phyloP scores from a whole-genome alignment of 2,113 vertebrate species.

The Ploceus nigricollis region DNA sequence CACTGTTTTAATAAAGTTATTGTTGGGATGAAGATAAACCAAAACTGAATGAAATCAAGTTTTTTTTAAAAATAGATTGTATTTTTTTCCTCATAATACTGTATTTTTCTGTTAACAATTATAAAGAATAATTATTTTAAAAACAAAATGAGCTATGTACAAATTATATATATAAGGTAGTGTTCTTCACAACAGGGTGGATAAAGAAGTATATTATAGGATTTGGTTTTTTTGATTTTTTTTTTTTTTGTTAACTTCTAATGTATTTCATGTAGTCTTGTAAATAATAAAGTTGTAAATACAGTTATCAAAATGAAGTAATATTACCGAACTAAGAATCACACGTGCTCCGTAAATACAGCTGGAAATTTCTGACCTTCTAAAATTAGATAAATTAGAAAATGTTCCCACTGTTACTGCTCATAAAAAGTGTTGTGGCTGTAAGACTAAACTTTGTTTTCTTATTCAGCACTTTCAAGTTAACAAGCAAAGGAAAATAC shows the following conservation, averaged over 20 bases:
- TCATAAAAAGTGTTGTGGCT: neutral
- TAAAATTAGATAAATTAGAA: neutral
- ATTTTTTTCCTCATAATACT: neutral
- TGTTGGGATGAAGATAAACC: neutral
- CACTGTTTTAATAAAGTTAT: neutral
- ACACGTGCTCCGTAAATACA: accelerated
- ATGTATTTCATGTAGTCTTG: neutral
- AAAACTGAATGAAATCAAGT: neutral
- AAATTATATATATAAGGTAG: neutral
- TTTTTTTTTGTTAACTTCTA: neutral
- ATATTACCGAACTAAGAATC: neutral
- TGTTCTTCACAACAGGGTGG: neutral
- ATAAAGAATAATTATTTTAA: neutral
- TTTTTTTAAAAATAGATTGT: no score
- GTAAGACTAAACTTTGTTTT: neutral
- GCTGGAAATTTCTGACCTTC: neutral
- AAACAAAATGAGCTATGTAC: neutral
- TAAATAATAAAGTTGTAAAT: neutral
- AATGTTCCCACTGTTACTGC: neutral
- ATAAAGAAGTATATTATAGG: neutral
- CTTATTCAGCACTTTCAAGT: neutral
- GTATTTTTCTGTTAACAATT: neutral
- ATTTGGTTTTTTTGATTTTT: neutral
- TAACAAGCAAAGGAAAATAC: neutral
- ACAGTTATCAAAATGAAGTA: neutral